Evolutionary conservation across 2,113 vertebrate species (phyloP).

Genomic region (Accipiter virgatus): DNA sequence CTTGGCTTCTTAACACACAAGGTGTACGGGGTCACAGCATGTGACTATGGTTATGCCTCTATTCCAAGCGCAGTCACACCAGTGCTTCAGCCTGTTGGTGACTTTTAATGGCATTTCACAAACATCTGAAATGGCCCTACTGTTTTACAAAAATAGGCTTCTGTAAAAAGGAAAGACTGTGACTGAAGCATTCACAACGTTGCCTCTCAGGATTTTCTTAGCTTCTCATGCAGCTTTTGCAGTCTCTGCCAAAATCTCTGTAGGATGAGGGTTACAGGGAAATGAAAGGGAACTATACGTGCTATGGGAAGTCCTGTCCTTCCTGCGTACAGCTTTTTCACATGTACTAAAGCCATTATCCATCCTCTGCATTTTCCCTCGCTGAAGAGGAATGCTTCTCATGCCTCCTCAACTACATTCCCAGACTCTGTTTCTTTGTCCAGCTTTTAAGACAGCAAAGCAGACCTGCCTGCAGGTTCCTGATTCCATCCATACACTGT

Average conservation of each 20-base stretch:
- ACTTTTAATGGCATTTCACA: background rate
- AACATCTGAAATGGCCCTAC: background rate
- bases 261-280: background rate
- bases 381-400: background rate
- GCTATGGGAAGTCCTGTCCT: background rate
- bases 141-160: background rate
- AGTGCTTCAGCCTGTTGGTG: background rate
- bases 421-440: background rate
- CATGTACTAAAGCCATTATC: background rate
- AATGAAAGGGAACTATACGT: background rate
- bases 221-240: background rate
- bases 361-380: background rate
- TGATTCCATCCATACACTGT: background rate
- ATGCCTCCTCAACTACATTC: background rate
- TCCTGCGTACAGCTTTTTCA: background rate
- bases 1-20: background rate
- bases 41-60: background rate
- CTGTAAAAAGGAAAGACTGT: background rate
- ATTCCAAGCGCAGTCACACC: fast-evolving
- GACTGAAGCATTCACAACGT: background rate
- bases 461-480: background rate
- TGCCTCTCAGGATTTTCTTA: background rate
- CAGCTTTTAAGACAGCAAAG: background rate
- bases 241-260: background rate
- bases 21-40: fast-evolving